Evolutionary conservation across 1,140 invertebrate species (phyloP).

Genomic region (Medauroidea extradentata): DNA sequence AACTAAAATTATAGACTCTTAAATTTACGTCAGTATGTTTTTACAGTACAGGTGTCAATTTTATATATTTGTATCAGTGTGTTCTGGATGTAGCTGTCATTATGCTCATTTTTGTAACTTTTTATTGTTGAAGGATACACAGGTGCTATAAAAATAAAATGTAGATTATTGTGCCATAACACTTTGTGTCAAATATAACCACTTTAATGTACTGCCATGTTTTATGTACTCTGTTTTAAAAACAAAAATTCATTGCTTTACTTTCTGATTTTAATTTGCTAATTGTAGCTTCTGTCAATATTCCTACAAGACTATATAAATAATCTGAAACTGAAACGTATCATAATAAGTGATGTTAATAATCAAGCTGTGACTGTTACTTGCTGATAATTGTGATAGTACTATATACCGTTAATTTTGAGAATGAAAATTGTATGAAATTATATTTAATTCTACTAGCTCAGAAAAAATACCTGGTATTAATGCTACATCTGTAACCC

Average conservation of each 20-base stretch:
- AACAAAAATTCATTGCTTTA: neutral
- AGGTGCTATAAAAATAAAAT: slow-evolving; percentile 7
- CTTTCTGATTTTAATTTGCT: neutral
- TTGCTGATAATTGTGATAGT: too few species aligned
- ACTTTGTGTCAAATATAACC: neutral
- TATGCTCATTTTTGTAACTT: slow-evolving; percentile 3
- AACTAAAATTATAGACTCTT: too few species aligned
- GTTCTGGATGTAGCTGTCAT: neutral
- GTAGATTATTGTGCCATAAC: slow-evolving; percentile 4
- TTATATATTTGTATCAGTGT: slow-evolving; percentile 2
- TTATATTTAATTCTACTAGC: too few species aligned
- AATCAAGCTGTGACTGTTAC: neutral
- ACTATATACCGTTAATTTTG: too few species aligned
- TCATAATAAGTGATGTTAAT: neutral
- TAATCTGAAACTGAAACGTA: neutral
- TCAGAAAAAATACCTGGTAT: too few species aligned
- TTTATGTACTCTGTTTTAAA: neutral
- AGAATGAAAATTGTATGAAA: too few species aligned
- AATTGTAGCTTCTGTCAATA: slow-evolving; percentile 2
- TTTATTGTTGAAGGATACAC: slow-evolving; percentile 4
- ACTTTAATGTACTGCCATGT: slow-evolving; percentile 1
- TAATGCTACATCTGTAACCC: too few species aligned
- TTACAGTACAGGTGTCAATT: too few species aligned
- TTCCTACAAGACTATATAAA: neutral
- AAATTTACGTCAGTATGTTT: too few species aligned